phyloP scores from a whole-genome alignment of 2,888 invertebrate genomes.

The Heteromurus nitidus region DNA sequence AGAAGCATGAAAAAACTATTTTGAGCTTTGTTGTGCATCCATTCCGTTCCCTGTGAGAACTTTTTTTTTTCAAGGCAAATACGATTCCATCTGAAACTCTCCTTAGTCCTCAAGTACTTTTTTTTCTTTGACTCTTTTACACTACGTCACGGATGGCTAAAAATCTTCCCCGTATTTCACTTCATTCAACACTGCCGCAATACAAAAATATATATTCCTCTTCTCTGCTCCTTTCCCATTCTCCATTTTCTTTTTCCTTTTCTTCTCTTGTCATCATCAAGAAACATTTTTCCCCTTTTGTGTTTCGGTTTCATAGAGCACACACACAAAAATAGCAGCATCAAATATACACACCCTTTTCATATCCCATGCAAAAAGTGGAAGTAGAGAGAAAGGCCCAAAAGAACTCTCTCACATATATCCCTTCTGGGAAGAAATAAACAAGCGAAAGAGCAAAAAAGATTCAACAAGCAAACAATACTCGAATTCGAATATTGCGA shows the following conservation, averaged over 20 bases:
- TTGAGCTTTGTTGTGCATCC: conserved; percentile 2
- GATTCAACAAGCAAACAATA: neutral
- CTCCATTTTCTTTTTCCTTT: neutral
- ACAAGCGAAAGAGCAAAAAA: neutral
- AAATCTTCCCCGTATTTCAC: conserved; percentile 6
- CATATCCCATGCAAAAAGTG: too few species aligned
- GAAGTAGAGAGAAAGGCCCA: too few species aligned
- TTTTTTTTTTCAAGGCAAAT: too few species aligned
- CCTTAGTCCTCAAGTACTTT: too few species aligned
- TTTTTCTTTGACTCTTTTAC: too few species aligned
- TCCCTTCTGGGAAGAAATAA: too few species aligned
- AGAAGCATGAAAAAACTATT: conserved; percentile 7
- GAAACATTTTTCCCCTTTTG: neutral
- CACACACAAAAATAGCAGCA: neutral
- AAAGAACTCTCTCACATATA: too few species aligned
- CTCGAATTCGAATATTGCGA: neutral
- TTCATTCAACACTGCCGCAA: too few species aligned
- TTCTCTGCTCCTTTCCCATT: too few species aligned
- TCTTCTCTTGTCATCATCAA: neutral
- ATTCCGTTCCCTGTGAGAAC: conserved; percentile 2
- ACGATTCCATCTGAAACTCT: too few species aligned
- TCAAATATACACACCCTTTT: too few species aligned
- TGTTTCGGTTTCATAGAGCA: conserved; percentile 2
- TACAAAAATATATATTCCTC: too few species aligned
- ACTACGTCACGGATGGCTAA: conserved; percentile 42